A percentile compares a stretch with the other conserved stretches of the same genome.
These are phyloP conservation scores for Gyrodactylus salaris DNA, from an alignment of 1,140 invertebrate genomes.

Conservation along the genomic window DNA sequence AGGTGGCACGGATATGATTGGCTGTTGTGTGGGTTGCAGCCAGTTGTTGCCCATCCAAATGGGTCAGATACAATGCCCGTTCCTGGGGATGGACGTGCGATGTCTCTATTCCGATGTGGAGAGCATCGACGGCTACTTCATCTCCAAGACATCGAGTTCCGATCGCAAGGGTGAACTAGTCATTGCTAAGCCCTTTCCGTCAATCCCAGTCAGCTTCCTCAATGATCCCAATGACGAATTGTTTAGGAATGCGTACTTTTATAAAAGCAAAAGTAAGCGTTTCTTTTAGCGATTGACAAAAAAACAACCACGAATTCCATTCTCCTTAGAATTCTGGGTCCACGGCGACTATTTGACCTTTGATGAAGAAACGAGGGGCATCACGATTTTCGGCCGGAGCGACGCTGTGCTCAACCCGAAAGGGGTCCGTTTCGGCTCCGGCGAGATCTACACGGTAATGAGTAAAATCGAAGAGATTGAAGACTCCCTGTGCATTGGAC, in stretches of 20 bases:
- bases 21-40: constrained; percentile 27
- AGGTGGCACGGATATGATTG: constrained; percentile 29
- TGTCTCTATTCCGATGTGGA: constrained; percentile 16
- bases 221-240: constrained; percentile 24
- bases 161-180: constrained; percentile 27
- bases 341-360: not conserved
- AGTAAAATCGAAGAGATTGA: constrained; percentile 23
- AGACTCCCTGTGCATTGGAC: constrained; percentile 26
- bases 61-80: constrained; percentile 26
- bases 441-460: constrained; percentile 29
- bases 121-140: not conserved
- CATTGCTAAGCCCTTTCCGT: constrained; percentile 27
- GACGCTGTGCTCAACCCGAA: constrained; percentile 30
- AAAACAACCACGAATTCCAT: too few species aligned
- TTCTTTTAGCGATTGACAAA: too few species aligned
- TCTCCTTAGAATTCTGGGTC: not conserved
- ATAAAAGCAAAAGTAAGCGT: constrained; percentile 17
- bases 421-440: constrained; percentile 29
- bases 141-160: constrained; percentile 19
- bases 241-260: constrained; percentile 28
- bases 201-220: constrained; percentile 28
- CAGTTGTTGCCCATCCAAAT: constrained; percentile 23
- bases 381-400: constrained; percentile 11
- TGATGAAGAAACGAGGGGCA: not conserved
- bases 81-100: constrained; percentile 25